Base-by-base conservation (phyloP, 2,113 vertebrate species). In the Grantiella picta region DNA sequence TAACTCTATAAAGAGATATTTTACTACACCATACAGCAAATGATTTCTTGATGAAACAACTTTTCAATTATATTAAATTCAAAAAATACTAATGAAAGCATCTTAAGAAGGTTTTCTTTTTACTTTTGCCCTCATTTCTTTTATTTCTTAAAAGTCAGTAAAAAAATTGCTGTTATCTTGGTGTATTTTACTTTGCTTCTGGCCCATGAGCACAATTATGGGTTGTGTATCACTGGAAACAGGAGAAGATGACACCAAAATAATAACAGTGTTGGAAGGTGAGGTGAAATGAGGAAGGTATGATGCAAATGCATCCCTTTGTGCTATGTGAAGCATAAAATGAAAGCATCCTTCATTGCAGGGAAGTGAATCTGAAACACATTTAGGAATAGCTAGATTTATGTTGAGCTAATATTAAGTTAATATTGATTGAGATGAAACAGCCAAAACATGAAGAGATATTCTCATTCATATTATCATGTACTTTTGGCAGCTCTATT, bases 341-440 rank as follows among this genome's bases (percentile, higher is more conserved):
- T 65, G 35, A 82, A 91, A 73, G 18, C 61, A 75, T 79, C 65
- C 35, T 89, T 92, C 68, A 72, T 86, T 80, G 71, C 35, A 93
- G 54, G 45, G 53, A 89, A 80, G 17, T 54, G 68, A 31, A 29
- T 92, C 33, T 69, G 76, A 86, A 96, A 75, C 14, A 35, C 25
- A 72, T 90, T 92, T 91, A 47, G 80, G 68, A 92, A 89, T 50
- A 92, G 38, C 12, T 70, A 94, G 64, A 91, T 90, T 94, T 96
- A 95, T 76, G 27, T 68, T 87, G 49, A 70, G 28, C 86, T 91
- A 93, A 71, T 91, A 91, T 90, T 86, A 82, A 85, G 47, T 70
- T 89, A 87, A 90, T 97, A 95, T 90, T 94, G 86, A 94, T 93
- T 95, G 85, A 91, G 65, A 31, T 76, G 38, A 95, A 95, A 82